Conservation (phyloP, 2,888 invertebrate genomes). For the Anagyrus pseudococci region DNA sequence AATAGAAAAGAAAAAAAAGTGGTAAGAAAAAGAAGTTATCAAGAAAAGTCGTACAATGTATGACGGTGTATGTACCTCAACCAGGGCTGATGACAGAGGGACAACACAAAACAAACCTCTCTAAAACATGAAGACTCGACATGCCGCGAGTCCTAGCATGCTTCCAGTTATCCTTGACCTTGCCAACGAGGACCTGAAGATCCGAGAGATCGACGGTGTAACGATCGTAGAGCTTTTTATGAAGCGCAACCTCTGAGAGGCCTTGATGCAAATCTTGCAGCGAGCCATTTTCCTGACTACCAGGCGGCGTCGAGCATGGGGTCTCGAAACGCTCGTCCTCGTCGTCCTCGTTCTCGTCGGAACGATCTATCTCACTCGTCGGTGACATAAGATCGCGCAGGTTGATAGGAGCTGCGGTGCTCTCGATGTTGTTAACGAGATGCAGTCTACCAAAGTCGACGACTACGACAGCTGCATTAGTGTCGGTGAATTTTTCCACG, state of each 20-base stretch:
- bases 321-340: slow-evolving; percentile 65
- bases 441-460: slow-evolving; percentile 91
- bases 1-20: not conserved
- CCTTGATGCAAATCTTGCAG: slow-evolving; percentile 51
- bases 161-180: slow-evolving; percentile 88
- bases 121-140: slow-evolving; percentile 85
- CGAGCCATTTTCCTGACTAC: slow-evolving; percentile 73
- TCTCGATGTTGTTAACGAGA: slow-evolving; percentile 62
- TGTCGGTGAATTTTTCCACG: slow-evolving; percentile 80
- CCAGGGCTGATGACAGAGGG: not conserved
- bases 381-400: slow-evolving; percentile 47
- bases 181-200: slow-evolving; percentile 81
- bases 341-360: slow-evolving; percentile 53
- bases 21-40: not conserved
- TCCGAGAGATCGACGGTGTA: slow-evolving; percentile 66
- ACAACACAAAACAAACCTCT: slow-evolving; percentile 57
- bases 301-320: slow-evolving; percentile 87
- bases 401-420: not conserved
- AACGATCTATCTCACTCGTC: slow-evolving; percentile 51
- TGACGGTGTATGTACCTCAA: too few species aligned
- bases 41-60: not conserved
- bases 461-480: slow-evolving; percentile 80
- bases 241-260: slow-evolving; percentile 67
- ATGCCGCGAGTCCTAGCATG: slow-evolving; percentile 85
- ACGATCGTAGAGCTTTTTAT: slow-evolving; percentile 77